Conservation (phyloP, 2,797 vertebrate species). For the Periophthalmus magnuspinnatus region DNA sequence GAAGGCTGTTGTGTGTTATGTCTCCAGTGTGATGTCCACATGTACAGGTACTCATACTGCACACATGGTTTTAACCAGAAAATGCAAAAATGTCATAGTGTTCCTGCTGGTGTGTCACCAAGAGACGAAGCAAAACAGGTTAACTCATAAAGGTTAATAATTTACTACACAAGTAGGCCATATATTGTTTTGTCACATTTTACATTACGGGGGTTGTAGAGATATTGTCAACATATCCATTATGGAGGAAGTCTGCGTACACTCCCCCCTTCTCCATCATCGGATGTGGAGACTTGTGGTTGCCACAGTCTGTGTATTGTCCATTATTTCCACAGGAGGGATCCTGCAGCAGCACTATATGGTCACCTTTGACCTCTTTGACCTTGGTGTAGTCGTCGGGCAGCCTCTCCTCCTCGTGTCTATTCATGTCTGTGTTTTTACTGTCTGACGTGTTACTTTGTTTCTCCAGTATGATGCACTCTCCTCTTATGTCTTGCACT, state of each 20-base stretch:
- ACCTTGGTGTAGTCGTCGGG: conserved; percentile 84
- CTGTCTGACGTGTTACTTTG: not conserved
- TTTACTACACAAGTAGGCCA: not conserved
- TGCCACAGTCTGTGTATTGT: conserved; percentile 10
- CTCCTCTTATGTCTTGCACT: conserved; percentile 74
- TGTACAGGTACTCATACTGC: not conserved
- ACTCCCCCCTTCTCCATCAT: conserved; percentile 6
- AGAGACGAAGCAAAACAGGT: not conserved
- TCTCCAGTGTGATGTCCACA: not conserved
- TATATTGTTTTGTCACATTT: not conserved
- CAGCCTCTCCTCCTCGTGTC: conserved; percentile 41
- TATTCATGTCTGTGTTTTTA: conserved; percentile 79
- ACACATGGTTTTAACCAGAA: not conserved
- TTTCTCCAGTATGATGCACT: conserved; percentile 75
- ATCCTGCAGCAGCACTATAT: conserved; percentile 77
- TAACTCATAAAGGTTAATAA: not conserved
- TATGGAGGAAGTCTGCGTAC: conserved; percentile 7
- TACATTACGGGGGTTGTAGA: not conserved
- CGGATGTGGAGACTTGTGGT: conserved; percentile 19
- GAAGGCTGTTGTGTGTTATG: not conserved
- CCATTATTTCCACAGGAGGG: conserved; percentile 14
- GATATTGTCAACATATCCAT: conserved; percentile 56
- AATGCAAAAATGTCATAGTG: not conserved
- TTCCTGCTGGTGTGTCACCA: not conserved
- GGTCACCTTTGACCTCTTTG: conserved; percentile 74